These are phyloP conservation scores for Hippopotamus amphibius DNA, from an alignment of 2,113 vertebrate genomes.

Conservation along the genomic window DNA sequence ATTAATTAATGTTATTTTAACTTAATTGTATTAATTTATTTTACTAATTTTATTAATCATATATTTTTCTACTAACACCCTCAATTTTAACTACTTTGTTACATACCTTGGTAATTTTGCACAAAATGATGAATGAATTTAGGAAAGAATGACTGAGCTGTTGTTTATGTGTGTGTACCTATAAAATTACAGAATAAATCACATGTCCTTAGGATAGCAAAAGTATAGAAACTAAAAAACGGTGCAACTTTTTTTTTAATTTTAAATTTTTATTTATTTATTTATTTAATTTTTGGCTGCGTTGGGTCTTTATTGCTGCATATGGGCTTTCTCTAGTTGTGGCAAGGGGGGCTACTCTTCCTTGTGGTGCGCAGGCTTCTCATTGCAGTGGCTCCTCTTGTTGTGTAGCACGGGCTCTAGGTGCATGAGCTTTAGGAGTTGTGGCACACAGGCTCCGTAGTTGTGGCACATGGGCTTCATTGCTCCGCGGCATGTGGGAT, in stretches of 20 bases:
- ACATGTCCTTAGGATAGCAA: neutral
- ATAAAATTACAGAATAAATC: neutral
- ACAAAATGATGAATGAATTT: neutral
- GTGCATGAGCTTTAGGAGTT: too few relatives aligned
- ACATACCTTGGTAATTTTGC: neutral
- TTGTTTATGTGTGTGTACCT: neutral
- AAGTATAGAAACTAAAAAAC: neutral
- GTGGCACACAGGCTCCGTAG: too few relatives aligned
- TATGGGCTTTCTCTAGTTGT: too few relatives aligned
- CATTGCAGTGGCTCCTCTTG: too few relatives aligned
- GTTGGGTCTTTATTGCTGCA: too few relatives aligned
- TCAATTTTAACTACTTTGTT: neutral
- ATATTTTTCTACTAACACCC: neutral
- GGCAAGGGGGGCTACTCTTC: too few relatives aligned
- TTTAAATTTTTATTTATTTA: too few relatives aligned
- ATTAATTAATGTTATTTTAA: neutral
- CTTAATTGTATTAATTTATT: neutral
- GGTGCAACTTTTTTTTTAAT: neutral
- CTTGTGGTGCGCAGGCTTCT: too few relatives aligned
- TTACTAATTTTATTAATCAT: neutral
- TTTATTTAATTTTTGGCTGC: too few relatives aligned
- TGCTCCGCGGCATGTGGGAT: too few relatives aligned
- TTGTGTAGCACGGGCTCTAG: too few relatives aligned
- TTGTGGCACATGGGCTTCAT: too few relatives aligned
- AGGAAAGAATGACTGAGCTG: neutral